Percentiles rank a stretch among this genome's conserved stretches.
phyloP scores from a whole-genome alignment of 2,888 invertebrate genomes.

The Hyposoter didymator region DNA sequence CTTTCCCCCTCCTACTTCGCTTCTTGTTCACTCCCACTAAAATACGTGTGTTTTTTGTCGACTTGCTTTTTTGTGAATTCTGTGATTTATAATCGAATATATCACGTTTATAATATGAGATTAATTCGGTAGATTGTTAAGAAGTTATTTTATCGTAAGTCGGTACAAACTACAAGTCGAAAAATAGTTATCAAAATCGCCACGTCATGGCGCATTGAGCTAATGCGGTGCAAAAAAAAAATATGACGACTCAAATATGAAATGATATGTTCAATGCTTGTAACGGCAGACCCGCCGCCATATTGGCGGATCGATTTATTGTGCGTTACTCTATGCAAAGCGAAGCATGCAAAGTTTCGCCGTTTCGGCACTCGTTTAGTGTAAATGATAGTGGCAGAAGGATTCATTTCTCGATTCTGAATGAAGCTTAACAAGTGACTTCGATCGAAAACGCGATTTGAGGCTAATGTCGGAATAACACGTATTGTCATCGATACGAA shows the following conservation, averaged over 20 bases:
- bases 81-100: too few relatives aligned
- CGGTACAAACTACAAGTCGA: not conserved
- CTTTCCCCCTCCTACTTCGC: not conserved
- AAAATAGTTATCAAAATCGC: not conserved
- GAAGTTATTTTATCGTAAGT: not conserved
- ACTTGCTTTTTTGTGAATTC: too few relatives aligned
- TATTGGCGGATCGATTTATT: slow-evolving; percentile 61
- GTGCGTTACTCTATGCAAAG: slow-evolving; percentile 28
- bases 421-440: not conserved
- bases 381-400: not conserved
- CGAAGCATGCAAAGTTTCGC: not conserved
- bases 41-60: too few relatives aligned
- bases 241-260: not conserved
- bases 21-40: not conserved
- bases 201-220: not conserved
- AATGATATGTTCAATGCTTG: slow-evolving; percentile 5
- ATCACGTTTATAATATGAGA: too few relatives aligned
- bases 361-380: not conserved
- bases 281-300: slow-evolving; percentile 54
- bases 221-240: slow-evolving; percentile 1
- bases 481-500: not conserved
- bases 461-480: slow-evolving; percentile 12
- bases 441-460: not conserved
- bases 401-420: not conserved
- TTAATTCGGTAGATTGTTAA: too few relatives aligned